These are phyloP conservation scores for Eupsilia transversa DNA, from an alignment of 2,888 invertebrate species.

Conservation along the genomic window DNA sequence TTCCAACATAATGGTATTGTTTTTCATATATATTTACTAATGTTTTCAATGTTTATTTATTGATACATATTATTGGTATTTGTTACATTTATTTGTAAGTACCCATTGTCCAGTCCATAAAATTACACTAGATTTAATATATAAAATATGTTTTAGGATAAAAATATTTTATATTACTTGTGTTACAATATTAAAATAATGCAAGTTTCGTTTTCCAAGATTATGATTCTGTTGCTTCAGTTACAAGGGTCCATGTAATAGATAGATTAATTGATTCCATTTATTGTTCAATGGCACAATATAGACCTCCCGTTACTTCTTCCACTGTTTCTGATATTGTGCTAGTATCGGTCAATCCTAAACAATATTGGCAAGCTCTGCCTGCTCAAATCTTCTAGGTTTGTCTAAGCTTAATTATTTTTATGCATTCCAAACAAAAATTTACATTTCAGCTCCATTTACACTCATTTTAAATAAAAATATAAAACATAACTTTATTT, in stretches of 20 bases:
- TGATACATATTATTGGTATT: neutral
- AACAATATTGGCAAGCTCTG: neutral
- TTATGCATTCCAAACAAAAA: neutral
- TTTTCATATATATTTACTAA: conserved; percentile 1
- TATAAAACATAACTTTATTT: neutral
- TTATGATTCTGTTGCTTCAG: neutral
- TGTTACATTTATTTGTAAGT: neutral
- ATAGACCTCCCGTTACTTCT: neutral
- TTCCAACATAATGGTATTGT: neutral
- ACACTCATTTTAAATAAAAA: neutral
- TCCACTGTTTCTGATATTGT: conserved; percentile 5
- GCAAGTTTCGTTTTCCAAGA: neutral
- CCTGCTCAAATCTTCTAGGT: neutral
- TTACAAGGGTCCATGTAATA: neutral
- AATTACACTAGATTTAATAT: no score
- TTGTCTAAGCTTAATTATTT: neutral
- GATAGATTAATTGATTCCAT: neutral
- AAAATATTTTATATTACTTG: neutral
- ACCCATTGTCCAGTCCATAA: no score
- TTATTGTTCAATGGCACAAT: neutral
- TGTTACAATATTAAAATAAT: neutral
- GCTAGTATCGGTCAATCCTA: neutral
- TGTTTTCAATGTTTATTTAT: neutral
- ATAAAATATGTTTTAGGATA: neutral
- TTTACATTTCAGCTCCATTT: neutral